These are phyloP conservation scores for Rafetus swinhoei DNA, from an alignment of 2,113 vertebrate genomes.

Conservation along the genomic window DNA sequence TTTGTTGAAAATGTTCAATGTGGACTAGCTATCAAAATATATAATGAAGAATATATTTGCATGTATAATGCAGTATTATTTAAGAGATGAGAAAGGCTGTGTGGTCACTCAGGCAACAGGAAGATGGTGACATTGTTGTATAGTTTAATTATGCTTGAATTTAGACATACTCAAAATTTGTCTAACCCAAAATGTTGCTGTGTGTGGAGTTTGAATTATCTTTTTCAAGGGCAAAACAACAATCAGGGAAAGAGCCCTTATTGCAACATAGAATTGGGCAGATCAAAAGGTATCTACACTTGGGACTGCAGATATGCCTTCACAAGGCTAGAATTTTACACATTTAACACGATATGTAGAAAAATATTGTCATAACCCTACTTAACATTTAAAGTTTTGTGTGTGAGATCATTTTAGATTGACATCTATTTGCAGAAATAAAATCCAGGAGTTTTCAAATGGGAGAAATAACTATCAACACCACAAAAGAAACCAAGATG, in stretches of 20 bases:
- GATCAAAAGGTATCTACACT: rapidly evolving
- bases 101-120: rapidly evolving
- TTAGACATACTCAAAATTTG: neutral
- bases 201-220: neutral
- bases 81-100: neutral
- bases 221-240: neutral
- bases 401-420: neutral
- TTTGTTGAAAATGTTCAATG: neutral
- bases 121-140: neutral
- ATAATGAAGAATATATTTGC: neutral
- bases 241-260: neutral
- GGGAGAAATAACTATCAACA: neutral
- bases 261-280: neutral
- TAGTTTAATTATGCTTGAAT: neutral
- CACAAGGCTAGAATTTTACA: neutral
- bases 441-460: neutral
- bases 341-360: neutral
- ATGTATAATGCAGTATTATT: neutral
- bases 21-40: neutral
- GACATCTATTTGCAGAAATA: neutral
- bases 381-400: neutral
- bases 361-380: neutral
- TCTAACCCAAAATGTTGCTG: neutral
- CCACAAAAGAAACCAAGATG: neutral
- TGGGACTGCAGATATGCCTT: neutral